Conservation (phyloP, 2,797 vertebrate genomes). For the Hoplostethus atlanticus region DNA sequence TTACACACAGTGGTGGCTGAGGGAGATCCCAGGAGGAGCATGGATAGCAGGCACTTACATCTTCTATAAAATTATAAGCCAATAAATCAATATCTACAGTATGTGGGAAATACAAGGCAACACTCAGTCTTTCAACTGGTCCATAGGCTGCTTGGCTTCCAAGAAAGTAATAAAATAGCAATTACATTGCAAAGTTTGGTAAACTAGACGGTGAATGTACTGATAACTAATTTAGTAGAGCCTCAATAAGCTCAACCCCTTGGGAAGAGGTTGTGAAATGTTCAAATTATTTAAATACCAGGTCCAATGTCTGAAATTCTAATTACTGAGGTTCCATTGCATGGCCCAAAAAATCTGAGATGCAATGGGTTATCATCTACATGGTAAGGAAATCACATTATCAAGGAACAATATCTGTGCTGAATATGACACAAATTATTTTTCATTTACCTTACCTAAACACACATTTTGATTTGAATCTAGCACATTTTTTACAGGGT, state of each 20-base stretch:
- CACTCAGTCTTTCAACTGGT: slow-evolving; percentile 53
- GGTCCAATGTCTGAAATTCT: not conserved
- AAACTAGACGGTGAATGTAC: not conserved
- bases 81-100: slow-evolving; percentile 75
- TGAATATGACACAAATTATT: slow-evolving; percentile 30
- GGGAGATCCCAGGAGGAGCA: slow-evolving; percentile 63
- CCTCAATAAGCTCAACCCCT: not conserved
- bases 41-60: slow-evolving; percentile 64
- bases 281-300: not conserved
- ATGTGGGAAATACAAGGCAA: slow-evolving; percentile 64
- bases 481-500: slow-evolving; percentile 60
- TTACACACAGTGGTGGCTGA: slow-evolving; percentile 62
- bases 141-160: slow-evolving; percentile 37
- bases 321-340: not conserved
- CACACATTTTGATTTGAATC: slow-evolving; percentile 28
- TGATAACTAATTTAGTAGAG: not conserved
- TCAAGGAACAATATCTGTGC: slow-evolving; percentile 32
- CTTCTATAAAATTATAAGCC: slow-evolving; percentile 62
- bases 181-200: slow-evolving; percentile 8
- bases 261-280: not conserved
- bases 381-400: slow-evolving; percentile 37
- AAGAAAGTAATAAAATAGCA: slow-evolving; percentile 26
- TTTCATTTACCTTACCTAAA: slow-evolving; percentile 31
- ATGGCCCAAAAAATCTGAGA: not conserved
- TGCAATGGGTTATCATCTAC: slow-evolving; percentile 25